Evolutionary conservation across 2,888 invertebrate genomes (phyloP).

Genomic region (Teleiodes luculella): DNA sequence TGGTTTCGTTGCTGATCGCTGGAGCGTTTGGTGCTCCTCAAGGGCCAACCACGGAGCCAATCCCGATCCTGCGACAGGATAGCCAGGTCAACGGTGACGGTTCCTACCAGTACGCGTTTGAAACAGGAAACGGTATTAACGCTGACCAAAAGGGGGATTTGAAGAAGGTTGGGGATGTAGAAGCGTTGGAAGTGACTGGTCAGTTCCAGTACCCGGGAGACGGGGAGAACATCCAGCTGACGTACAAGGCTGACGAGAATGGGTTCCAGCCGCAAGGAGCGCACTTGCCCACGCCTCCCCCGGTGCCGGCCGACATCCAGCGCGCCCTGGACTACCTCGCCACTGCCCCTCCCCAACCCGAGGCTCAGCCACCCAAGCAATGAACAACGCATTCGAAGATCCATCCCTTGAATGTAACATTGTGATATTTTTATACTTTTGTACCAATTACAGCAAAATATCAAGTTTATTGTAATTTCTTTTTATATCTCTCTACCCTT

Average conservation of each 20-base stretch:
- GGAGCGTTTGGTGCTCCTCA: slow-evolving; percentile 59
- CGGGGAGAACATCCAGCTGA: slow-evolving; percentile 79
- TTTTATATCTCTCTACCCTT: too few relatives aligned
- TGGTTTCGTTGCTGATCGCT: slow-evolving; percentile 55
- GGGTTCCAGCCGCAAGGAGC: slow-evolving; percentile 82
- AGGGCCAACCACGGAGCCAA: slow-evolving; percentile 50
- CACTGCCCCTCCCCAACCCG: slow-evolving; percentile 71
- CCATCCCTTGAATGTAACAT: slow-evolving; percentile 39
- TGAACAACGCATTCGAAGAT: not conserved
- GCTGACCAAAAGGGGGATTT: slow-evolving; percentile 79
- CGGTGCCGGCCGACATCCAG: slow-evolving; percentile 84
- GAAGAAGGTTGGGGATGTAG: slow-evolving; percentile 78
- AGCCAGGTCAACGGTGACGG: slow-evolving; percentile 81
- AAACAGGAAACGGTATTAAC: slow-evolving; percentile 83
- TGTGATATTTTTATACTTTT: slow-evolving; percentile 47
- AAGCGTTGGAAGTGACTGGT: slow-evolving; percentile 80
- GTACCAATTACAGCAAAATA: slow-evolving; percentile 26
- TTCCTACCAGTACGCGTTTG: slow-evolving; percentile 79
- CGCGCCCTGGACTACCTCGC: slow-evolving; percentile 82
- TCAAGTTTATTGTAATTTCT: not conserved
- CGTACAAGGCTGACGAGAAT: slow-evolving; percentile 84
- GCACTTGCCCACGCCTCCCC: slow-evolving; percentile 83
- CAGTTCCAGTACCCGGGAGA: slow-evolving; percentile 83
- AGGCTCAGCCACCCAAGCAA: slow-evolving; percentile 20
- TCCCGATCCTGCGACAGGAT: slow-evolving; percentile 78